These are phyloP conservation scores for Dermatemys mawii DNA, from an alignment of 2,113 vertebrate species.

Conservation along the genomic window DNA sequence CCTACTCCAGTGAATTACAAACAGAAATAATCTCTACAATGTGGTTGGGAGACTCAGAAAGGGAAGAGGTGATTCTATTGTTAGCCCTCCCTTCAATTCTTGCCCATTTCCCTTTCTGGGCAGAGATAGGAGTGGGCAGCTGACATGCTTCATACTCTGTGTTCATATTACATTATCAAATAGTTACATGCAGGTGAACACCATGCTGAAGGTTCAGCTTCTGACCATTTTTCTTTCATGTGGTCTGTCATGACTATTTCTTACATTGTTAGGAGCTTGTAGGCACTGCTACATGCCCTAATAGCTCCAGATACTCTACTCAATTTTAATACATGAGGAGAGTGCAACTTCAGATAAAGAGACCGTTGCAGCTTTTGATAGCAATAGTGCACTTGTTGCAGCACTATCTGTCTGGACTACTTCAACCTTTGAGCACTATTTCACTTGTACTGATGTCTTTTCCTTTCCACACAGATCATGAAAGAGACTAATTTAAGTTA, in stretches of 20 bases:
- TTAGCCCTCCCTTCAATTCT: not conserved
- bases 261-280: not conserved
- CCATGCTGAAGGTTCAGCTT: not conserved
- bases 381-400: not conserved
- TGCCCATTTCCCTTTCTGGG: not conserved
- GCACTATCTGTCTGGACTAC: not conserved
- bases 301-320: not conserved
- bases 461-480: not conserved
- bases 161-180: not conserved
- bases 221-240: not conserved
- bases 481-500: not conserved
- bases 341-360: not conserved
- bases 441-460: not conserved
- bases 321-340: not conserved
- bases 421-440: not conserved
- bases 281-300: not conserved
- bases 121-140: not conserved
- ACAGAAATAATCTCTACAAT: not conserved
- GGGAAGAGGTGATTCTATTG: not conserved
- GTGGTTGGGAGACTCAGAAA: not conserved
- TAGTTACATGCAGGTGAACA: not conserved
- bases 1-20: too few species aligned
- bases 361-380: not conserved
- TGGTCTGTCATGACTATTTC: not conserved
- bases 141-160: not conserved